Conservation (phyloP, 2,888 invertebrate species). For the Dicyrtoma fusca region DNA sequence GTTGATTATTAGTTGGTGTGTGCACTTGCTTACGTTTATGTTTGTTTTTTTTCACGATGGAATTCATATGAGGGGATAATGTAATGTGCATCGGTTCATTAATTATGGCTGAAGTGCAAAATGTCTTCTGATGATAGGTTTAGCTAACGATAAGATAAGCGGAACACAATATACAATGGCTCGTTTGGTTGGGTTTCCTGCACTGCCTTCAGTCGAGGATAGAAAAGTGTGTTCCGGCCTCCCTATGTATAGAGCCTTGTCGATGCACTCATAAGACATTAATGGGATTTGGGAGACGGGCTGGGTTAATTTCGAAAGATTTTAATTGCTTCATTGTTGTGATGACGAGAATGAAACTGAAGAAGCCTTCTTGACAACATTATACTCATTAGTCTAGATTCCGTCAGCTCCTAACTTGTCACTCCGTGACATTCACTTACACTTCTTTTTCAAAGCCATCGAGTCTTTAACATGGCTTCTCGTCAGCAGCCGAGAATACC, state of each 20-base stretch:
- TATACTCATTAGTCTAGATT: not conserved
- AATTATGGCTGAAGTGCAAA: not conserved
- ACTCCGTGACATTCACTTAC: not conserved
- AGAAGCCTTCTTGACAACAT: constrained; percentile 40
- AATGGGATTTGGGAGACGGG: constrained; percentile 23
- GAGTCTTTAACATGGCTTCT: too few relatives aligned
- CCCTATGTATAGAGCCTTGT: not conserved
- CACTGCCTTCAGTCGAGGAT: too few relatives aligned
- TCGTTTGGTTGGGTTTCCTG: too few relatives aligned
- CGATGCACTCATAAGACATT: constrained; percentile 30
- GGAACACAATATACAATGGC: too few relatives aligned
- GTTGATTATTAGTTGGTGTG: constrained; percentile 7
- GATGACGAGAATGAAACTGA: constrained; percentile 40
- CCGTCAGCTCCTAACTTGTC: constrained; percentile 1
- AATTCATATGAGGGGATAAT: not conserved
- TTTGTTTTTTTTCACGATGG: not conserved
- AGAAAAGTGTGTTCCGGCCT: too few relatives aligned
- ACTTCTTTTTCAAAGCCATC: too few relatives aligned
- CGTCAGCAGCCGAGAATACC: too few relatives aligned
- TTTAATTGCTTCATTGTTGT: constrained; percentile 43
- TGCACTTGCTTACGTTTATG: not conserved
- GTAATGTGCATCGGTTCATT: too few relatives aligned
- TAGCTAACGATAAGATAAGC: not conserved
- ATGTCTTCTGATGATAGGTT: constrained; percentile 20
- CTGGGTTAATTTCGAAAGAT: constrained; percentile 10